Percentiles rank a stretch among this genome's conserved stretches.
phyloP scores from a whole-genome alignment of 2,797 vertebrate genomes.

The Bufotes viridis region DNA sequence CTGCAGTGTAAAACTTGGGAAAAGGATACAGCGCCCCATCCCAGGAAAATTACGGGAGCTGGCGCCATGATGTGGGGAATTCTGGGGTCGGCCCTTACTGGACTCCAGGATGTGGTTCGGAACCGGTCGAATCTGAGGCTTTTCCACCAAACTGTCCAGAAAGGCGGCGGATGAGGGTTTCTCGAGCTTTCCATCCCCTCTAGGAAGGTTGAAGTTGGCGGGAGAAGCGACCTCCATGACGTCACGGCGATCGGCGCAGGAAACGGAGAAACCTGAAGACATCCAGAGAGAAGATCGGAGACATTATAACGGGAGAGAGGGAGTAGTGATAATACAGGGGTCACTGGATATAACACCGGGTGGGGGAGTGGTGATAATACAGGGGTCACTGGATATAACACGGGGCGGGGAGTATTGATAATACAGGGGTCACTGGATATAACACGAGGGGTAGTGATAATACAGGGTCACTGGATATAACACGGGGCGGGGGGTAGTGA shows the following conservation, averaged over 20 bases:
- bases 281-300: neutral
- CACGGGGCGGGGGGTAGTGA: too few relatives aligned
- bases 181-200: conserved; percentile 59
- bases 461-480: too few relatives aligned
- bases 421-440: too few relatives aligned
- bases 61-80: neutral
- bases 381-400: too few relatives aligned
- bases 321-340: too few relatives aligned
- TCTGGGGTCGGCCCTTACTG: conserved; percentile 73
- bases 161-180: conserved; percentile 69
- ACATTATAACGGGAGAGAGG: neutral
- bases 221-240: conserved; percentile 77
- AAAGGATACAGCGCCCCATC: too few relatives aligned
- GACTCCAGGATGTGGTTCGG: conserved; percentile 86
- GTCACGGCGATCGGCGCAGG: neutral
- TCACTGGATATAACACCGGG: too few relatives aligned
- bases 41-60: too few relatives aligned
- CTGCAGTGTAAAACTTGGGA: too few relatives aligned
- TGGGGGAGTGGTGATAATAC: too few relatives aligned
- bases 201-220: conserved; percentile 50
- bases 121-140: conserved; percentile 70
- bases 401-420: too few relatives aligned
- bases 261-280: neutral
- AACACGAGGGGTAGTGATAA: too few relatives aligned
- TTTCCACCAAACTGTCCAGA: conserved; percentile 80